Evolutionary conservation across 2,113 vertebrate genomes (phyloP).

Genomic region (Panthera leo): DNA sequence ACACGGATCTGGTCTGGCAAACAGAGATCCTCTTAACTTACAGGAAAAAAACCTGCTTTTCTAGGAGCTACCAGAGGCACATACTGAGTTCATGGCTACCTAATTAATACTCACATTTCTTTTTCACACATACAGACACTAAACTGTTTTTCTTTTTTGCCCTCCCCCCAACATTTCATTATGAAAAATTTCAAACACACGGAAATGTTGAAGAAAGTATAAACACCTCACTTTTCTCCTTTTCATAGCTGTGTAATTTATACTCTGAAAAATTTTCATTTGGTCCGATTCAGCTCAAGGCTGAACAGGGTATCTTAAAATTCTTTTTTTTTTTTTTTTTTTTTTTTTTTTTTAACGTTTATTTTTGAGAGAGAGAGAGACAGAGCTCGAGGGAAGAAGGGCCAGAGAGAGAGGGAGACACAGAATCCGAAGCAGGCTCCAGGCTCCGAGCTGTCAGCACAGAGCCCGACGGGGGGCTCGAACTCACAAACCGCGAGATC

Average conservation of each 20-base stretch:
- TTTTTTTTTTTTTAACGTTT: too few relatives aligned
- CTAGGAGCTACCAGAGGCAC: neutral
- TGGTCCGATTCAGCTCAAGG: neutral
- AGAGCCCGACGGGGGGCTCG: too few relatives aligned
- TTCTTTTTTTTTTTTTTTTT: neutral
- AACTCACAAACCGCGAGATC: too few relatives aligned
- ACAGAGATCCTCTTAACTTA: neutral
- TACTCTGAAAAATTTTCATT: neutral
- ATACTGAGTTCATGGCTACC: neutral
- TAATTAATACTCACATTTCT: neutral
- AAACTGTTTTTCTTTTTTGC: neutral
- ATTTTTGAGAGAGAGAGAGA: too few relatives aligned
- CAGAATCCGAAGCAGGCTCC: too few relatives aligned
- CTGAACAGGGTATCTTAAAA: neutral
- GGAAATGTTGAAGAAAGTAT: neutral
- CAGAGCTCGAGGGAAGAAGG: too few relatives aligned
- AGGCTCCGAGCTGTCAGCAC: too few relatives aligned
- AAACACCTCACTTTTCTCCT: neutral
- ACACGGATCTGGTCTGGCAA: neutral
- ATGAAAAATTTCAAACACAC: neutral
- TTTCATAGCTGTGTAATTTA: neutral
- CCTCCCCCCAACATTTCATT: neutral
- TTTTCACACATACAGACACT: neutral
- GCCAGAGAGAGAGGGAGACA: too few relatives aligned
- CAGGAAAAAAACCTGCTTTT: neutral